Evolutionary conservation across 2,797 vertebrate genomes (phyloP), one percentile per base, ranked within the genome.

Genomic region (Helicolenus hilgendorfi): DNA sequence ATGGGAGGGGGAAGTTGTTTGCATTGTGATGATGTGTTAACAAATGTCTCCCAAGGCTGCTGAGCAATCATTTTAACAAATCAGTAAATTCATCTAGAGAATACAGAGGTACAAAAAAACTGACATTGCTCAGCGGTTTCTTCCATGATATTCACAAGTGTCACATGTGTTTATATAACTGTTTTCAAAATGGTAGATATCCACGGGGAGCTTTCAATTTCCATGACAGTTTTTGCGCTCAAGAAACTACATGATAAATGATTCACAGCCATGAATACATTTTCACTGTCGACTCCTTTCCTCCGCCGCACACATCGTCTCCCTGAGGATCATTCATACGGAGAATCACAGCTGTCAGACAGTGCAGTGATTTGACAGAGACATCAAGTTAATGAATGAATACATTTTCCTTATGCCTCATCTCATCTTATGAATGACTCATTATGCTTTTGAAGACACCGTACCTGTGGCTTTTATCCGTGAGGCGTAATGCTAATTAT

Each of bases 361-460:
- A 14, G 67, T 0, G 14, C 71, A 1, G 26, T 49, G 63, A 75
- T 89, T 71, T 87, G 75, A 87, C 77, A 76, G 38, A 83, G 67
- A 85, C 83, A 18, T 89, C 64, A 59, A 6, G 35, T 63, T 82
- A 88, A 87, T 86, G 84, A 90, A 83, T 72, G 49, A 86, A 87
- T 55, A 64, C 22, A 41, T 89, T 91, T 86, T 70, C 73, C 45
- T 62, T 69, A 27, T 10, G 65, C 76, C 72, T 71, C 72, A 80
- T 77, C 78, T 83, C 13, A 62, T 89, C 63, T 36, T 7, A 33
- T 79, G 67, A 94, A 76, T 90, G 79, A 89, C 73, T 87, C 64
- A 41, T 60, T 20, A n/a, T 35, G 29, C 20, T 58, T 14, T 75
- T 26, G 11, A 38, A 64, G 70, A 55, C 63, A 14, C 13, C 53